These are phyloP conservation scores for Ephialtes manifestator DNA, from an alignment of 2,888 invertebrate species.

Conservation along the genomic window DNA sequence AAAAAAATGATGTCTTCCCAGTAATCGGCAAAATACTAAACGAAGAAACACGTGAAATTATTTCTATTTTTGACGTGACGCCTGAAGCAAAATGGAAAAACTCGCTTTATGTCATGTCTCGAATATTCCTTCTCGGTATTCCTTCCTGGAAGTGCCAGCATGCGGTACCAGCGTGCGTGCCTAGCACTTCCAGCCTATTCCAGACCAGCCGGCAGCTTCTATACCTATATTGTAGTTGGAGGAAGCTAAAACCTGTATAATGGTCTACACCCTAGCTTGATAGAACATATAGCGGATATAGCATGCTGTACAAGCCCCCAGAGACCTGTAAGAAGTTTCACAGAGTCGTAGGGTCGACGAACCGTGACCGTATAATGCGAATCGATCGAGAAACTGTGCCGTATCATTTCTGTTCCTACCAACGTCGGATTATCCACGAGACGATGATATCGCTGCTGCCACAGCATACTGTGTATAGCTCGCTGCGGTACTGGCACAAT, in stretches of 20 bases:
- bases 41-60: background rate
- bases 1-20: background rate
- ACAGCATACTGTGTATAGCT: background rate
- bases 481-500: background rate
- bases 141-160: slow-evolving; percentile 11
- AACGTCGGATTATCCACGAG: slow-evolving; percentile 22
- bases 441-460: slow-evolving; percentile 14
- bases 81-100: slow-evolving; percentile 8
- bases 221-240: background rate
- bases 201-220: slow-evolving; percentile 34
- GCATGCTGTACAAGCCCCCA: slow-evolving; percentile 4
- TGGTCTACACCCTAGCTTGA: slow-evolving; percentile 26
- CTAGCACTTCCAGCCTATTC: slow-evolving; percentile 52
- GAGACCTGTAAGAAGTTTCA: slow-evolving; percentile 51
- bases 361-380: slow-evolving; percentile 51
- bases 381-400: slow-evolving; percentile 66
- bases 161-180: slow-evolving; percentile 60
- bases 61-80: background rate
- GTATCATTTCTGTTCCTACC: slow-evolving; percentile 57
- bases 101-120: slow-evolving; percentile 6
- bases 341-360: slow-evolving; percentile 60
- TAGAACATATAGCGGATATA: slow-evolving; percentile 16
- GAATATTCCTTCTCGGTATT: background rate
- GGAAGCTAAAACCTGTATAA: slow-evolving; percentile 33
- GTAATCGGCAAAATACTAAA: background rate